phyloP scores from a whole-genome alignment of 30 jellyfish, hydroid and myxozoan species.

The Morbakka virulenta region DNA sequence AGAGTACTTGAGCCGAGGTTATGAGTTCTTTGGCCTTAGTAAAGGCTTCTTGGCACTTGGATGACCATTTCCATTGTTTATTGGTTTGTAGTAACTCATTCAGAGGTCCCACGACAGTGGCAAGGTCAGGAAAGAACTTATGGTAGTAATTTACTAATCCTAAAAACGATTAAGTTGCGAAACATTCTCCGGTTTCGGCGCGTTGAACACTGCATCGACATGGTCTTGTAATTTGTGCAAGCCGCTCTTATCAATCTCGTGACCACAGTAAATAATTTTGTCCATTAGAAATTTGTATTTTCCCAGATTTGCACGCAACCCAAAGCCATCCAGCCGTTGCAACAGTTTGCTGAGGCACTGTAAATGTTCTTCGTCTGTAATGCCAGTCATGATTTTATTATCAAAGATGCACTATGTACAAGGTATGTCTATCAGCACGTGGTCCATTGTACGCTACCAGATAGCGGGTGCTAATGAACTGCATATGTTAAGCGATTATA shows the following conservation, averaged over 20 bases:
- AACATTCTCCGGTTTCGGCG: conserved; percentile 45
- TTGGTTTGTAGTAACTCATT: too few relatives aligned
- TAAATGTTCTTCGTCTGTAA: conserved; percentile 4
- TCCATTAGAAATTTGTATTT: conserved; percentile 38
- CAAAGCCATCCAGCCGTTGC: background rate
- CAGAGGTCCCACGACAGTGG: conserved; percentile 41
- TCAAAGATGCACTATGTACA: conserved; percentile 5
- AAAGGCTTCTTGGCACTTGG: too few relatives aligned
- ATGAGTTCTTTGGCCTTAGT: too few relatives aligned
- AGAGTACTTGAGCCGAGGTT: too few relatives aligned
- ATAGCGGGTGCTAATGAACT: conserved; percentile 56
- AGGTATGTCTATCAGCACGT: conserved; percentile 27
- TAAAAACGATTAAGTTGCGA: conserved; percentile 51
- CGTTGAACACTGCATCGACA: conserved; percentile 27
- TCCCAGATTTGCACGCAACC: conserved; percentile 6
- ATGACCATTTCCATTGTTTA: too few relatives aligned
- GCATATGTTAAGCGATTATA: conserved; percentile 47
- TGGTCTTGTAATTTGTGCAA: conserved; percentile 10
- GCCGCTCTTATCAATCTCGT: conserved; percentile 4
- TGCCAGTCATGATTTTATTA: conserved; percentile 35
- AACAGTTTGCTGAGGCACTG: background rate
- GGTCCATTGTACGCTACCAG: conserved; percentile 40
- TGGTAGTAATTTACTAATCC: conserved; percentile 37
- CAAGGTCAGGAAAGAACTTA: conserved; percentile 13
- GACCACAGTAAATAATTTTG: conserved; percentile 24